Evolutionary conservation across 2,113 vertebrate species (phyloP).

Genomic region (Bos taurus): DNA sequence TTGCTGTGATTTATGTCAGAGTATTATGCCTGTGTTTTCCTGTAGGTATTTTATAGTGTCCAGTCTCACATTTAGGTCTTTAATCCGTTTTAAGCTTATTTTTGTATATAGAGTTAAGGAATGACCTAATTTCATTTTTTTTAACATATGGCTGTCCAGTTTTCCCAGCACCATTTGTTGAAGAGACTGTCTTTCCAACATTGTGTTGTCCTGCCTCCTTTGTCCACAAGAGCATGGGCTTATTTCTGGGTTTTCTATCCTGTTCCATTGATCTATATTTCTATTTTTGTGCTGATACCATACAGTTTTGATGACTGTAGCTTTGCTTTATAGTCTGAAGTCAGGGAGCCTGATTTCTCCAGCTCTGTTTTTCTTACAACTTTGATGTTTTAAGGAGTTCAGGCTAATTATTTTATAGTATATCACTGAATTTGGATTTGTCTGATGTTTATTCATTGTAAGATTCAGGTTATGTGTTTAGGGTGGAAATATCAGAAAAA

Average conservation of each 20-base stretch:
- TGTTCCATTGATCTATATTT: not conserved
- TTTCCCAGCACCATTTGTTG: not conserved
- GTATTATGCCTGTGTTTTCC: not conserved
- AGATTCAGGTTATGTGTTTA: not conserved
- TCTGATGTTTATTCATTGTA: constrained; percentile 2
- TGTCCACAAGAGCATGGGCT: not conserved
- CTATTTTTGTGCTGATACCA: not conserved
- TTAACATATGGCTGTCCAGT: not conserved
- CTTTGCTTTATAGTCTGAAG: not conserved
- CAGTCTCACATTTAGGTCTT: not conserved
- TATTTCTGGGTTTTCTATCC: not conserved
- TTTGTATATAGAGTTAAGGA: not conserved
- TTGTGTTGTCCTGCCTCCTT: not conserved
- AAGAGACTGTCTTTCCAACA: not conserved
- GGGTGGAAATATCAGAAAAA: not conserved
- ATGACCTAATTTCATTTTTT: not conserved
- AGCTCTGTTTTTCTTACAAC: not conserved
- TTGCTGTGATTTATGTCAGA: not conserved
- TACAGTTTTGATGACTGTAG: not conserved
- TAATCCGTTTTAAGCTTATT: not conserved
- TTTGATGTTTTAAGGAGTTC: not conserved
- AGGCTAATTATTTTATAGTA: not conserved
- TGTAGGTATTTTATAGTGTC: not conserved
- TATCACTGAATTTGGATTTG: not conserved
- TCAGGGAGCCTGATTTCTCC: not conserved